A percentile compares a stretch with the other conserved stretches of the same genome.
These are phyloP conservation scores for Macrotis lagotis DNA, from an alignment of 2,113 vertebrate species.

Conservation along the genomic window DNA sequence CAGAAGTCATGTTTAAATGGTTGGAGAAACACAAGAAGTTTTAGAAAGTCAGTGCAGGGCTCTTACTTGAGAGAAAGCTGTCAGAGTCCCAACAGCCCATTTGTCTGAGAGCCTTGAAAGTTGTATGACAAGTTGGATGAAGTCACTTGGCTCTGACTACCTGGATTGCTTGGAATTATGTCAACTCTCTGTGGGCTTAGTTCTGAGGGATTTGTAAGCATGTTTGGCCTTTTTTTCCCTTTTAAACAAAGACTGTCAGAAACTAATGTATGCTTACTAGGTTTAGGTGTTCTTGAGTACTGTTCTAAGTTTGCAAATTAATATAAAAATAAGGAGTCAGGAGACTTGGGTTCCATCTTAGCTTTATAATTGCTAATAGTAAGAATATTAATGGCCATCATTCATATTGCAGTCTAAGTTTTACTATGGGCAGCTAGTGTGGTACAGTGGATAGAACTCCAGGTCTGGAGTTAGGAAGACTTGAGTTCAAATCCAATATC, in stretches of 20 bases:
- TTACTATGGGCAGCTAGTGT: neutral
- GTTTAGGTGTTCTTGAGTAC: neutral
- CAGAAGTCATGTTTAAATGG: neutral
- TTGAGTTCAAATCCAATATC: neutral
- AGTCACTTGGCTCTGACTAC: neutral
- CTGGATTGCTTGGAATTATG: neutral
- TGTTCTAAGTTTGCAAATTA: neutral
- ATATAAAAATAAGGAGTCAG: neutral
- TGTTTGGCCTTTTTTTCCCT: neutral
- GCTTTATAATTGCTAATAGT: neutral
- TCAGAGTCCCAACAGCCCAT: neutral
- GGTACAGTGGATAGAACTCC: neutral
- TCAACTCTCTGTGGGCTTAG: neutral
- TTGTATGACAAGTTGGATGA: neutral
- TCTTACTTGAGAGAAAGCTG: neutral
- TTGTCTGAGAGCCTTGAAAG: neutral
- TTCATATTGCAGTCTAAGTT: neutral
- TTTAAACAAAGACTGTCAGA: neutral
- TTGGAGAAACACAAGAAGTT: neutral
- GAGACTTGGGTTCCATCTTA: neutral
- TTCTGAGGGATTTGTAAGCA: neutral
- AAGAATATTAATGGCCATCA: neutral
- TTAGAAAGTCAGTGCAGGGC: neutral
- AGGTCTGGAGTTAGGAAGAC: neutral
- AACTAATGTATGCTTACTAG: neutral